Percentiles rank a stretch among this genome's conserved stretches.
These are phyloP conservation scores for Machimus atricapillus DNA, from an alignment of 2,888 invertebrate species.

Conservation along the genomic window DNA sequence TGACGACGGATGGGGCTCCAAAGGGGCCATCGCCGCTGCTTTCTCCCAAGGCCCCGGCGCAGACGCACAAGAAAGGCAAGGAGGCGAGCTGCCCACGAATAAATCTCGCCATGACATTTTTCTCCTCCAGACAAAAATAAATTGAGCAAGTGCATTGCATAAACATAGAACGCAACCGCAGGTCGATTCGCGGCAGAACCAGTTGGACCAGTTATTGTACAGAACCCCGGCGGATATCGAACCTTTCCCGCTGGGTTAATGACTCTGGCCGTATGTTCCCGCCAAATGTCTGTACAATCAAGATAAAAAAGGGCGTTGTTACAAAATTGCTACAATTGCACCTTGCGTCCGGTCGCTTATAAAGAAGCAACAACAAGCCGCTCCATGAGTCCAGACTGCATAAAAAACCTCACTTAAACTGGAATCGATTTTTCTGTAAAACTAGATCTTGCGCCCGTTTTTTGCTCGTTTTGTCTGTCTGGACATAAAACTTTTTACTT, in stretches of 20 bases:
- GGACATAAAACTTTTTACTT: slow-evolving; percentile 30
- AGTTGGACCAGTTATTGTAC: slow-evolving; percentile 32
- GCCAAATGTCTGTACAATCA: slow-evolving; percentile 34
- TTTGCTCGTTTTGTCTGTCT: slow-evolving; percentile 29
- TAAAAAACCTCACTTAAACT: slow-evolving; percentile 31
- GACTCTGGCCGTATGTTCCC: slow-evolving; percentile 34
- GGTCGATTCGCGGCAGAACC: slow-evolving; percentile 20
- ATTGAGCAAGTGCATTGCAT: slow-evolving; percentile 39
- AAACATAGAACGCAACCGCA: slow-evolving; percentile 35
- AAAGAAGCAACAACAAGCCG: slow-evolving; percentile 17
- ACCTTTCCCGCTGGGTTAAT: slow-evolving; percentile 36
- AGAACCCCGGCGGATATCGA: slow-evolving; percentile 36
- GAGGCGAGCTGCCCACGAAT: background rate
- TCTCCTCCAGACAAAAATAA: slow-evolving; percentile 30
- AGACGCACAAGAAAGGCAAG: background rate
- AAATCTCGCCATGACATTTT: slow-evolving; percentile 19
- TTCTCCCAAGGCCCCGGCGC: background rate
- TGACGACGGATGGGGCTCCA: background rate
- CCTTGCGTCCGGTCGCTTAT: slow-evolving; percentile 39
- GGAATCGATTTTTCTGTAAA: slow-evolving; percentile 39
- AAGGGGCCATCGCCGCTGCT: background rate
- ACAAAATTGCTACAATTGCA: slow-evolving; percentile 39
- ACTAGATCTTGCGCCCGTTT: slow-evolving; percentile 4
- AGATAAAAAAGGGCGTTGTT: slow-evolving; percentile 35
- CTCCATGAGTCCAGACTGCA: background rate